Evolutionary conservation across 2,797 vertebrate species (phyloP).

Genomic region (Harpagifer antarcticus): DNA sequence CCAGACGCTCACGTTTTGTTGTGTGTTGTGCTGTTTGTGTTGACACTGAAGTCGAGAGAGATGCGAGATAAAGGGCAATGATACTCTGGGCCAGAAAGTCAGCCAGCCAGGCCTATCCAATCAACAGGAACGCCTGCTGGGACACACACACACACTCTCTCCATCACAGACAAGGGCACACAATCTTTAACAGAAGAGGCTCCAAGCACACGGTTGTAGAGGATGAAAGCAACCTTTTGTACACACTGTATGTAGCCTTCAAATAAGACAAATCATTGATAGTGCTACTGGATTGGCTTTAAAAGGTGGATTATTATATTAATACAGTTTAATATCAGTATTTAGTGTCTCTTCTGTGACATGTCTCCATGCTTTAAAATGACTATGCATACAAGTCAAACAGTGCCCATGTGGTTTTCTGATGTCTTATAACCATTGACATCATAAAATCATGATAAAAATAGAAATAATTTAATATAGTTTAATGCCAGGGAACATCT

Average conservation of each 20-base stretch:
- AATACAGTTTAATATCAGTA: not conserved
- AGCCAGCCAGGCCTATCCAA: constrained; percentile 75
- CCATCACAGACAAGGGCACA: constrained; percentile 76
- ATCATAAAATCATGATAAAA: not conserved
- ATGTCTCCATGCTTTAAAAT: not conserved
- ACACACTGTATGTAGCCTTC: not conserved
- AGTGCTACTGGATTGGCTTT: too few species aligned
- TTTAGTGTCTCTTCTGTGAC: too few species aligned
- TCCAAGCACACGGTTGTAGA: constrained; percentile 40
- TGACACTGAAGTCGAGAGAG: constrained; percentile 46
- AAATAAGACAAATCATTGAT: too few species aligned
- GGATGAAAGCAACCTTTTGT: constrained; percentile 26
- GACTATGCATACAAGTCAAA: not conserved
- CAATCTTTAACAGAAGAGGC: constrained; percentile 57
- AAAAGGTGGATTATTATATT: not conserved
- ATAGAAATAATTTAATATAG: not conserved
- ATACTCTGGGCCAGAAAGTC: constrained; percentile 67
- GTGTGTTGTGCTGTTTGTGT: constrained; percentile 12
- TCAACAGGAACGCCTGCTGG: constrained; percentile 77
- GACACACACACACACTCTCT: constrained; percentile 59
- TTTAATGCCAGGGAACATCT: constrained; percentile 10
- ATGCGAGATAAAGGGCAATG: constrained; percentile 67
- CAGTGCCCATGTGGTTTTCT: rapidly evolving
- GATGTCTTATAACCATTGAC: not conserved
- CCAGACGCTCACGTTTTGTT: constrained; percentile 14